Percentiles rank a stretch among this genome's conserved stretches.
These are phyloP conservation scores for Chionodraco myersi DNA, from an alignment of 2,113 vertebrate genomes.

Conservation along the genomic window DNA sequence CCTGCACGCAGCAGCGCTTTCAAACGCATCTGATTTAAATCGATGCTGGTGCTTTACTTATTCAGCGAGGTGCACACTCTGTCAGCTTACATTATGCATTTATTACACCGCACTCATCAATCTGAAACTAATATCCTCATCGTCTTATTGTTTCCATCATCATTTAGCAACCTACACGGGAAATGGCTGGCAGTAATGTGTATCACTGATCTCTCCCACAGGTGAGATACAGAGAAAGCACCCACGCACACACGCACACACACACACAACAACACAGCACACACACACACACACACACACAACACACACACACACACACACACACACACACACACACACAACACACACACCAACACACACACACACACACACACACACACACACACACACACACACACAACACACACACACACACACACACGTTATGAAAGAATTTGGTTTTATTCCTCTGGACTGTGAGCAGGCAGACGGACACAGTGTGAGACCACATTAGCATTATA, in stretches of 20 bases:
- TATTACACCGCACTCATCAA: slow-evolving; percentile 18
- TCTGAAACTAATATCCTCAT: slow-evolving; percentile 41
- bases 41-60: background rate
- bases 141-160: slow-evolving; percentile 39
- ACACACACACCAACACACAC: no score
- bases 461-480: slow-evolving; percentile 58
- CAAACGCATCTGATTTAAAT: slow-evolving; percentile 26
- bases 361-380: no score
- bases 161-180: slow-evolving; percentile 27
- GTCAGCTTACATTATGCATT: slow-evolving; percentile 35
- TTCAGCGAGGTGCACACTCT: background rate
- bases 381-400: no score
- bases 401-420: slow-evolving; percentile 1
- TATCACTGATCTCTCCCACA: slow-evolving; percentile 42
- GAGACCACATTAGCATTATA: slow-evolving; percentile 66
- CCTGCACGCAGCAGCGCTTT: background rate
- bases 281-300: background rate
- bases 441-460: slow-evolving; percentile 13
- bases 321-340: no score
- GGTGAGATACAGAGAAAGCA: slow-evolving; percentile 48
- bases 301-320: background rate
- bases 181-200: slow-evolving; percentile 32
- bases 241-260: background rate
- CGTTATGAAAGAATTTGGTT: background rate
- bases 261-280: no score